phyloP scores from a whole-genome alignment of 1,140 invertebrate species.

The Zaprionus ghesquierei region DNA sequence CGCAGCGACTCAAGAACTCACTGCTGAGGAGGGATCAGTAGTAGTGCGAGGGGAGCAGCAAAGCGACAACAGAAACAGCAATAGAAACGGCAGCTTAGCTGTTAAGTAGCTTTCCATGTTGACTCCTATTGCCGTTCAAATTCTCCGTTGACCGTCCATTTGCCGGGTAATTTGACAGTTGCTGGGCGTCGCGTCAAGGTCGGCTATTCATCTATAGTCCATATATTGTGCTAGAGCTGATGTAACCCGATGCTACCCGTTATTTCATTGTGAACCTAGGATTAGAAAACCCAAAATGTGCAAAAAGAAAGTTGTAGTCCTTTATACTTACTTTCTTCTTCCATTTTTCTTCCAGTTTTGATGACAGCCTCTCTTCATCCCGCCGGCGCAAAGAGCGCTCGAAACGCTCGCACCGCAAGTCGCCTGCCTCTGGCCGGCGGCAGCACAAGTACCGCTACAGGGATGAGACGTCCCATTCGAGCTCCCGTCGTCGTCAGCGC shows the following conservation, averaged over 20 bases:
- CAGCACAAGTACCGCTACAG: slow-evolving; percentile 85
- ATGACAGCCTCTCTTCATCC: slow-evolving; percentile 84
- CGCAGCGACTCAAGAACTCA: slow-evolving; percentile 54
- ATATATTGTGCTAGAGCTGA: not conserved
- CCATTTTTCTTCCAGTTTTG: slow-evolving; percentile 83
- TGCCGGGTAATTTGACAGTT: slow-evolving; percentile 41
- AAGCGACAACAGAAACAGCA: slow-evolving; percentile 5
- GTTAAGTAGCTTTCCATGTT: slow-evolving; percentile 68
- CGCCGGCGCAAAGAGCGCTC: slow-evolving; percentile 85
- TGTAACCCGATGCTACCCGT: not conserved
- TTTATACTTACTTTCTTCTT: slow-evolving; percentile 24
- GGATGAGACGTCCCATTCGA: slow-evolving; percentile 83
- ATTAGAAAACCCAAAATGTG: slow-evolving; percentile 41
- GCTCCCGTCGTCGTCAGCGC: slow-evolving; percentile 73
- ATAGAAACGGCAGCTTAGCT: slow-evolving; percentile 51
- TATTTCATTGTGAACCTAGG: too few relatives aligned
- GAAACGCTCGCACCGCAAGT: slow-evolving; percentile 85
- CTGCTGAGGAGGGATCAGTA: not conserved
- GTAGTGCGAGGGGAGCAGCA: not conserved
- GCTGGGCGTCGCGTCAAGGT: slow-evolving; percentile 75
- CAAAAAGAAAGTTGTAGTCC: too few relatives aligned
- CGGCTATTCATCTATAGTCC: slow-evolving; percentile 56
- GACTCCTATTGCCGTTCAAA: slow-evolving; percentile 59
- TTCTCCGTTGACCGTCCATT: not conserved
- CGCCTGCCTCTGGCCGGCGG: slow-evolving; percentile 84